Percentiles rank a stretch among this genome's conserved stretches.
phyloP scores from a whole-genome alignment of 2,797 vertebrate species.

The Toxotes lorentzi region DNA sequence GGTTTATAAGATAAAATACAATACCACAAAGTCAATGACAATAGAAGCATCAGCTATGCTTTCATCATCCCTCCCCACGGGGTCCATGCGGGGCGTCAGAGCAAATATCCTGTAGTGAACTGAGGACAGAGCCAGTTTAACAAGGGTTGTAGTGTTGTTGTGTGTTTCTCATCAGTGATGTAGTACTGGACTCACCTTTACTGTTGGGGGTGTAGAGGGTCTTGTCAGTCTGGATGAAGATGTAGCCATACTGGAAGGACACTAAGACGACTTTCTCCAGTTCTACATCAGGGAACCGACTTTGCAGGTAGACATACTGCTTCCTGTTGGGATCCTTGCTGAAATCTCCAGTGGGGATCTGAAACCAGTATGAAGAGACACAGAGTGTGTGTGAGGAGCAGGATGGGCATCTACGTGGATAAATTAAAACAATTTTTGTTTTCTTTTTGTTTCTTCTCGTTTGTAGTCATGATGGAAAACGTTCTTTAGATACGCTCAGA shows the following conservation, averaged over 20 bases:
- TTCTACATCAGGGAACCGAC: constrained; percentile 14
- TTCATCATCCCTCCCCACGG: constrained; percentile 33
- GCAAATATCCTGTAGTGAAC: constrained; percentile 79
- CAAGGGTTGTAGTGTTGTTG: no score
- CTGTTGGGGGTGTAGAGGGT: constrained; percentile 88
- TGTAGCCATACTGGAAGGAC: constrained; percentile 86
- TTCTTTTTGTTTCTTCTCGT: no score
- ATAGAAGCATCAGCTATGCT: constrained; percentile 36
- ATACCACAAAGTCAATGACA: constrained; percentile 74
- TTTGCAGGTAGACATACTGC: constrained; percentile 82
- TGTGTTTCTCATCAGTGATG: neutral
- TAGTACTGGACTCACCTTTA: constrained; percentile 64
- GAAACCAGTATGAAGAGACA: neutral
- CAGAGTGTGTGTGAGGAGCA: neutral
- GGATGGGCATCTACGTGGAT: no score
- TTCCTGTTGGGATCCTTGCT: constrained; percentile 29
- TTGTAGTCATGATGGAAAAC: neutral
- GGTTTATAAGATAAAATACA: constrained; percentile 16
- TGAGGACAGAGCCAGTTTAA: constrained; percentile 2
- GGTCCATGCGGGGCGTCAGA: constrained; percentile 69
- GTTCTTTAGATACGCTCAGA: no score
- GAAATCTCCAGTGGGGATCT: constrained; percentile 54
- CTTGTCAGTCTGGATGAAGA: constrained; percentile 83
- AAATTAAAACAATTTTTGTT: no score
- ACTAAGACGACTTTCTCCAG: constrained; percentile 87